Conservation (phyloP, 1,140 invertebrate species). For the Achatina immaculata region DNA sequence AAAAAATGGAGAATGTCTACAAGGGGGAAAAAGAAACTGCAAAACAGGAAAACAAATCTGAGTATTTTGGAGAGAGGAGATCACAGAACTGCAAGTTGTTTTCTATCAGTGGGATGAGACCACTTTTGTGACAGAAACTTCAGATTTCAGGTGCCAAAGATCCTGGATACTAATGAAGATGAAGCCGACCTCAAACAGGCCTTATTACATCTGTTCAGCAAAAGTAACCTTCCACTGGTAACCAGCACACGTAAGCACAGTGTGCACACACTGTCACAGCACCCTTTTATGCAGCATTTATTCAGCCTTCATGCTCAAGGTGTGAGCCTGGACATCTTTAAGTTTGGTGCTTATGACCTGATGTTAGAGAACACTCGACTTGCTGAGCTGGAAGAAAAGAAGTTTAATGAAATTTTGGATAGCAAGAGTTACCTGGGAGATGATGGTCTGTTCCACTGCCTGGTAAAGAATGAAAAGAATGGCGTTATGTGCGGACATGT, state of each 20-base stretch:
- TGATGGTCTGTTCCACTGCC: slow-evolving; percentile 21
- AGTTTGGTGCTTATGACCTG: slow-evolving; percentile 26
- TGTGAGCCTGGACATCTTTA: background rate
- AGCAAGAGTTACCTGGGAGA: slow-evolving; percentile 18
- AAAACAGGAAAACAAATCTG: background rate
- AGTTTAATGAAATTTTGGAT: slow-evolving; percentile 7
- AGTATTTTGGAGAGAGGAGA: background rate
- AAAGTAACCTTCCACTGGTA: slow-evolving; percentile 23
- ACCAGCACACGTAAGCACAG: background rate
- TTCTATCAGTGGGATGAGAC: background rate
- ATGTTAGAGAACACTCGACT: slow-evolving; percentile 18
- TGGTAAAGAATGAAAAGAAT: background rate
- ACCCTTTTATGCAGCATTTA: slow-evolving; percentile 21
- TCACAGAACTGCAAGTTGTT: background rate
- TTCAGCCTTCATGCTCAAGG: slow-evolving; percentile 8
- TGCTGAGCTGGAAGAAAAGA: slow-evolving; percentile 7
- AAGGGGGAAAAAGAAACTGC: background rate
- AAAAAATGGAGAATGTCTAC: no score
- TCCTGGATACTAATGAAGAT: slow-evolving; percentile 1
- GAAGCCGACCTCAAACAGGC: slow-evolving; percentile 1
- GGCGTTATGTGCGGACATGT: background rate
- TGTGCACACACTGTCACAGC: slow-evolving; percentile 1
- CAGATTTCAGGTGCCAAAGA: slow-evolving; percentile 11
- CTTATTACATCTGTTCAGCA: background rate
- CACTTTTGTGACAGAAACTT: background rate